phyloP scores from a whole-genome alignment of 2,113 vertebrate species.

The Cyanoramphus novaezelandiae region DNA sequence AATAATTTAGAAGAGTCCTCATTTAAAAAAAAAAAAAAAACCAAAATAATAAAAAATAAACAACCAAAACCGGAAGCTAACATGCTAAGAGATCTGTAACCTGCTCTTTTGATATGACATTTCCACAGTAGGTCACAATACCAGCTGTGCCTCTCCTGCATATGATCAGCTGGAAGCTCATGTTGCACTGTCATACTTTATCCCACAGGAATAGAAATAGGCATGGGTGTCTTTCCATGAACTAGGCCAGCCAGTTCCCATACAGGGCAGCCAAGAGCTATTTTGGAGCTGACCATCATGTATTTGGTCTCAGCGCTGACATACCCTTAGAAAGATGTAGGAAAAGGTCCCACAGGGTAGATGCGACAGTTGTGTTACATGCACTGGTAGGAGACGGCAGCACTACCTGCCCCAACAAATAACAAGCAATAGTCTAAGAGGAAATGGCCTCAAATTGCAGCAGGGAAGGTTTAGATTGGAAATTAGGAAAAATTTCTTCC shows the following conservation, averaged over 20 bases:
- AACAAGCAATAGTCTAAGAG: not conserved
- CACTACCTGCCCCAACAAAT: not conserved
- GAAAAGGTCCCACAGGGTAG: not conserved
- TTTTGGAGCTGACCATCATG: not conserved
- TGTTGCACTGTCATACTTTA: not conserved
- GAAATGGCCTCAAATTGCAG: not conserved
- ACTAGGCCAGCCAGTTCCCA: not conserved
- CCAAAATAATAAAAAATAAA: not conserved
- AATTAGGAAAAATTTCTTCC: not conserved
- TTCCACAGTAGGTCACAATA: not conserved
- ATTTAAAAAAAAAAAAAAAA: not conserved
- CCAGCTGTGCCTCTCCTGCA: not conserved
- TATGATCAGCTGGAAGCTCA: not conserved
- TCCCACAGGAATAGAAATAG: conserved; percentile 10
- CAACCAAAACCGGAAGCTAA: not conserved
- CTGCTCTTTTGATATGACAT: not conserved
- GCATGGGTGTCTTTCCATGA: not conserved
- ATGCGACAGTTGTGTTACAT: accelerated
- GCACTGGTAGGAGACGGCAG: not conserved
- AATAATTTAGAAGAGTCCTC: not conserved
- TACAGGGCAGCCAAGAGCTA: conserved; percentile 43
- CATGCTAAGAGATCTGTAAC: not conserved
- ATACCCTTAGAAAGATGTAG: not conserved
- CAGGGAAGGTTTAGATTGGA: not conserved
- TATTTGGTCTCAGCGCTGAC: not conserved